These are phyloP conservation scores for Takifugu bimaculatus DNA, from an alignment of 2,113 vertebrate species.

Conservation along the genomic window DNA sequence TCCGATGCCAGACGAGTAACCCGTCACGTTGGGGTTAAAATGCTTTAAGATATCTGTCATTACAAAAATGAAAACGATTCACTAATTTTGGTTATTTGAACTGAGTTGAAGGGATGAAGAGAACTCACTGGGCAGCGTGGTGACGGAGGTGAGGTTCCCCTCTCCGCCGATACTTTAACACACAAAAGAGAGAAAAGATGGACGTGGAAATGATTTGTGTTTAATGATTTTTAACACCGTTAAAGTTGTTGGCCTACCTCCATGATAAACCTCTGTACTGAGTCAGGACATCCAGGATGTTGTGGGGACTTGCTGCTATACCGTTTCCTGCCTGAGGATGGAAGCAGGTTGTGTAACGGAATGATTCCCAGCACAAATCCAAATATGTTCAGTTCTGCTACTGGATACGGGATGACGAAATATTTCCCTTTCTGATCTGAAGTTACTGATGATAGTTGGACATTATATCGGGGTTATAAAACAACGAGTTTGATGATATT, in stretches of 20 bases:
- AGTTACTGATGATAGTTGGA: too few relatives aligned
- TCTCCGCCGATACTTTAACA: slow-evolving; percentile 85
- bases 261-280: slow-evolving; percentile 89
- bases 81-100: not conserved
- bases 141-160: slow-evolving; percentile 74
- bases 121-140: slow-evolving; percentile 89
- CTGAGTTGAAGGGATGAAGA: not conserved
- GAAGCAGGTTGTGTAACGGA: not conserved
- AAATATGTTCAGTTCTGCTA: too few relatives aligned
- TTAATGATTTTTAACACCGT: too few relatives aligned
- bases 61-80: not conserved
- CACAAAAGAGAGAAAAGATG: slow-evolving; percentile 10
- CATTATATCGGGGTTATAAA: too few relatives aligned
- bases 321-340: slow-evolving; percentile 83
- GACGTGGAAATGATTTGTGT: too few relatives aligned
- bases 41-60: slow-evolving; percentile 82
- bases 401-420: too few relatives aligned
- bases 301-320: slow-evolving; percentile 66
- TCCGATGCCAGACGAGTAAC: slow-evolving; percentile 78
- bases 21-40: slow-evolving; percentile 74
- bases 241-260: slow-evolving; percentile 77
- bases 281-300: slow-evolving; percentile 70
- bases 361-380: not conserved
- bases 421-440: too few relatives aligned
- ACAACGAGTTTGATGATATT: too few relatives aligned